Conservation (phyloP, 2,797 vertebrate genomes). For the Rhinichthys osculus region DNA sequence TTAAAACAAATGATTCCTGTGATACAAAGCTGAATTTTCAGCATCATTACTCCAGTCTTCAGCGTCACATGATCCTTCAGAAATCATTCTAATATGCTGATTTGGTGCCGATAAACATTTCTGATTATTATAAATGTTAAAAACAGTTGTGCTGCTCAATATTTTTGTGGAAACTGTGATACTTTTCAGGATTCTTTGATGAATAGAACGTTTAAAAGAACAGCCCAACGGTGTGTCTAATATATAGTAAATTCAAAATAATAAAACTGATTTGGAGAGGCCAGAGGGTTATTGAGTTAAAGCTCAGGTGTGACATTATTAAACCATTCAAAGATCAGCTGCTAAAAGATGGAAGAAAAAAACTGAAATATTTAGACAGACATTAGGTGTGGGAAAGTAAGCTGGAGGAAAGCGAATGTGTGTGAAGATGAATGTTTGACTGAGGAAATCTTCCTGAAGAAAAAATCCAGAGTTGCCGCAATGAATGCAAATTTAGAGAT, state of each 20-base stretch:
- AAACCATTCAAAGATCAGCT: constrained; percentile 27
- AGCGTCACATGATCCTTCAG: background rate
- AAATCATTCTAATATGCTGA: background rate
- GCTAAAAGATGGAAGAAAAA: background rate
- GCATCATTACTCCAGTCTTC: background rate
- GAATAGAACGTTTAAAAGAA: background rate
- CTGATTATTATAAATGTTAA: background rate
- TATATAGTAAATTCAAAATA: background rate
- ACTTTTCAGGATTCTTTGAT: background rate
- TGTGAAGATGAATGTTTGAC: constrained; percentile 40
- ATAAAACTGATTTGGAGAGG: background rate
- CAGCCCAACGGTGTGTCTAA: background rate
- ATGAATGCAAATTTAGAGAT: constrained; percentile 34
- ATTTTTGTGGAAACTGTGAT: background rate
- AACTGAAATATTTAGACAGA: constrained; percentile 25
- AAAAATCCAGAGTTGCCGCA: background rate
- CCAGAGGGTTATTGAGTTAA: constrained; percentile 16
- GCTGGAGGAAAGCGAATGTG: constrained; percentile 19
- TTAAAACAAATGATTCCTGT: background rate
- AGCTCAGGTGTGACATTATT: constrained; percentile 31
- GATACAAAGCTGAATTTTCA: background rate
- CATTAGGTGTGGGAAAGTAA: constrained; percentile 1
- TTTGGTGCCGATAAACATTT: background rate
- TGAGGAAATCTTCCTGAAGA: constrained; percentile 28
- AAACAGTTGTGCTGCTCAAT: background rate